Conservation (phyloP, 1,140 invertebrate genomes). For the Melitaea cinxia region DNA sequence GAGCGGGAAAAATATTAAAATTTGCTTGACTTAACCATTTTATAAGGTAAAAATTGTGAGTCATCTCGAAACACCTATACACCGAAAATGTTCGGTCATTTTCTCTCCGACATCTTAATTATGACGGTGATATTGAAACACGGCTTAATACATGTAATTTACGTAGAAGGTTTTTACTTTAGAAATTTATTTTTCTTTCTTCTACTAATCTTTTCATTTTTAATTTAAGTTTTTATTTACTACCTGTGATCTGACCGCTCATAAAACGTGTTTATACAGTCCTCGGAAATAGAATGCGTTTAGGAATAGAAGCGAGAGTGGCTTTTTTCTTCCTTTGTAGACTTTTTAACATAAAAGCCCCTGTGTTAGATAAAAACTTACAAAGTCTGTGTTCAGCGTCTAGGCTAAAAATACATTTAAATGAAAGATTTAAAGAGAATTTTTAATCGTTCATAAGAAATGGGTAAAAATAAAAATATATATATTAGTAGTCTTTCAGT, state of each 20-base stretch:
- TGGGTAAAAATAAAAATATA: not conserved
- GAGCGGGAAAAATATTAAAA: slow-evolving; percentile 18
- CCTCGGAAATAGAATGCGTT: slow-evolving; percentile 3
- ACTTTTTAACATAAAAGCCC: slow-evolving; percentile 5
- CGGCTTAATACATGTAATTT: slow-evolving; percentile 30
- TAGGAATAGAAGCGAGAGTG: slow-evolving; percentile 12
- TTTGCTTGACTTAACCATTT: slow-evolving; percentile 22
- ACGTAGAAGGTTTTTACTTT: slow-evolving; percentile 20
- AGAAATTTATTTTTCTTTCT: slow-evolving; percentile 17
- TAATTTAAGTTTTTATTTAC: slow-evolving; percentile 12
- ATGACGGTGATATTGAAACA: slow-evolving; percentile 33
- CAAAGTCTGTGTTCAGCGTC: slow-evolving; percentile 10
- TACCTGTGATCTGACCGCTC: not conserved
- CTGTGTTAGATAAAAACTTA: slow-evolving; percentile 13
- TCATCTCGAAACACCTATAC: slow-evolving; percentile 41
- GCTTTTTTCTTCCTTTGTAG: slow-evolving; percentile 21
- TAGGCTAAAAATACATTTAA: slow-evolving; percentile 11
- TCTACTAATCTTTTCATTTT: slow-evolving; percentile 27
- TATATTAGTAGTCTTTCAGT: not conserved
- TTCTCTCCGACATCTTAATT: slow-evolving; percentile 39
- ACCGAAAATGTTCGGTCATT: slow-evolving; percentile 39
- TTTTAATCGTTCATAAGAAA: slow-evolving; percentile 7
- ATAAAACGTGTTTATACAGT: slow-evolving; percentile 13
- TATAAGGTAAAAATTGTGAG: slow-evolving; percentile 42
- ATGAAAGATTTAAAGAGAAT: slow-evolving; percentile 3